Percentiles rank a stretch among this genome's conserved stretches.
Conservation (phyloP, 2,113 vertebrate species). For the Muscicapa adusta region DNA sequence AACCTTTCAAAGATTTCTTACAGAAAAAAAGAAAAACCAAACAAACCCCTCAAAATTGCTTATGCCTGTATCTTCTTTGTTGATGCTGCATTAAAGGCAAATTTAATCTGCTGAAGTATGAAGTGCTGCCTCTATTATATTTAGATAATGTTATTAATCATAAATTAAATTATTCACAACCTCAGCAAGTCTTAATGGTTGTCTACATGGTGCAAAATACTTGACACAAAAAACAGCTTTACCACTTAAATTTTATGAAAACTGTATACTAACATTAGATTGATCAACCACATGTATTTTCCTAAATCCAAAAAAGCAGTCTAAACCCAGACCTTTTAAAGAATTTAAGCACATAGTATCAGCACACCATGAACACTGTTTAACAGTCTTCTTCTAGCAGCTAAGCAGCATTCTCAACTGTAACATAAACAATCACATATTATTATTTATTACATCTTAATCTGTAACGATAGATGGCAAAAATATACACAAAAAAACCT, state of each 20-base stretch:
- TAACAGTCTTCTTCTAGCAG: not conserved
- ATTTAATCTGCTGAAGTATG: constrained; percentile 50
- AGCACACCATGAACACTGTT: not conserved
- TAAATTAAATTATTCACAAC: constrained; percentile 52
- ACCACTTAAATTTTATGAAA: constrained; percentile 24
- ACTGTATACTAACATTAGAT: not conserved
- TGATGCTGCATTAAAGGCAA: constrained; percentile 38
- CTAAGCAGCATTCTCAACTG: not conserved
- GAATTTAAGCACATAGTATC: not conserved
- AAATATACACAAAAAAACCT: not conserved
- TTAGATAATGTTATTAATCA: constrained; percentile 63
- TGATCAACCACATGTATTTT: not conserved
- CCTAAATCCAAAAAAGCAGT: not conserved
- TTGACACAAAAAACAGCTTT: constrained; percentile 45
- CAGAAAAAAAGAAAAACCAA: not conserved
- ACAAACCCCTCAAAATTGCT: constrained; percentile 36
- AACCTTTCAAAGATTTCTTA: constrained; percentile 50
- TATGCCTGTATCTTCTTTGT: constrained; percentile 32
- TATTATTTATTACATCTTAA: not conserved
- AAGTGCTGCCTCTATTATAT: not conserved
- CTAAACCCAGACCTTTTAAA: not conserved
- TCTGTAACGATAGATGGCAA: not conserved
- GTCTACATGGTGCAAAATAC: not conserved
- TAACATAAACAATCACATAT: not conserved
- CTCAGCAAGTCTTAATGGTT: constrained; percentile 28